A percentile compares a stretch with the other conserved stretches of the same genome.
These are phyloP conservation scores for Leptinotarsa peninsularis DNA, from an alignment of 2,888 invertebrate genomes.

Conservation along the genomic window DNA sequence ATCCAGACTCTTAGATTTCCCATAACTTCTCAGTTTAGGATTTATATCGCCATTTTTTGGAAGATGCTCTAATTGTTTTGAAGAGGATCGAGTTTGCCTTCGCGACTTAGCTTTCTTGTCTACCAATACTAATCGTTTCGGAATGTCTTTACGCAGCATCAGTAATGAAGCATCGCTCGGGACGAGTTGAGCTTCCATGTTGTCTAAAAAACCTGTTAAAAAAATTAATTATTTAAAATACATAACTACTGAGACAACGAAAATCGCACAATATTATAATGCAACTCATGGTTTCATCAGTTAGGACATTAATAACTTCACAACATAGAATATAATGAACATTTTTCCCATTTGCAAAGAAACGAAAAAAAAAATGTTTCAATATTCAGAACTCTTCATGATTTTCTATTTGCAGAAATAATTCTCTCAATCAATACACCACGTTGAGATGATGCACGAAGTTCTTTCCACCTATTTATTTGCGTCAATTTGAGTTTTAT, in stretches of 20 bases:
- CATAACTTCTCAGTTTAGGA: constrained; percentile 70
- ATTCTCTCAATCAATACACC: too few species aligned
- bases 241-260: neutral
- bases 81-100: constrained; percentile 51
- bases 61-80: constrained; percentile 47
- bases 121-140: constrained; percentile 81
- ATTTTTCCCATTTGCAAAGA: too few species aligned
- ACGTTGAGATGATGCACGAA: too few species aligned
- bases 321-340: too few species aligned
- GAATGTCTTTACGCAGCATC: constrained; percentile 80
- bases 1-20: constrained; percentile 87
- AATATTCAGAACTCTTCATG: too few species aligned
- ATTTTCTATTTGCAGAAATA: too few species aligned
- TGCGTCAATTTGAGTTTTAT: too few species aligned
- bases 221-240: neutral
- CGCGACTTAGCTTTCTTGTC: constrained; percentile 67
- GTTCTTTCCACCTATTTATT: too few species aligned
- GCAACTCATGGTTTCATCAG: too few species aligned
- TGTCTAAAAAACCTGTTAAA: constrained; percentile 70
- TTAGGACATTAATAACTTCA: too few species aligned
- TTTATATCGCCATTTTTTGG: constrained; percentile 48
- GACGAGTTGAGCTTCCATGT: constrained; percentile 81
- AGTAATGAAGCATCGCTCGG: constrained; percentile 80
- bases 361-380: too few species aligned
- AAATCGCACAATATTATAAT: neutral